Evolutionary conservation across 2,888 invertebrate genomes (phyloP), one percentile per base, ranked within the genome.

Genomic region (Cataglyphis livida): DNA sequence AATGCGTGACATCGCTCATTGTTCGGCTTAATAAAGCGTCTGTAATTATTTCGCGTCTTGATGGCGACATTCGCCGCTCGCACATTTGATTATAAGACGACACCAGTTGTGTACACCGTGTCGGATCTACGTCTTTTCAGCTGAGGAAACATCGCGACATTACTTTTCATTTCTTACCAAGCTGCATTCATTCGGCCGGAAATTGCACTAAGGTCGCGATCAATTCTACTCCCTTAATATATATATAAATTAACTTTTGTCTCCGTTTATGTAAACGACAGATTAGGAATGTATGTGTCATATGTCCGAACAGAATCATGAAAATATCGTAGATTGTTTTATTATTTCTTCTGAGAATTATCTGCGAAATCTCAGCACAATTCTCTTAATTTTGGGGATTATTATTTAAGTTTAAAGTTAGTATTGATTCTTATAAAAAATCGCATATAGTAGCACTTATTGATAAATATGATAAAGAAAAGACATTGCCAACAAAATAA

Each of bases 41-140:
- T 84, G 64, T 85, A 90, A 90, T 87, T 88, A 88, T 32, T 76
- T 76, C 65, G 64, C 61, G 79, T 59, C 54, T n/a, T 70, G 81
- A 65, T 68, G 78, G 83, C 66, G 86, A 76, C 85, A 66, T 48
- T 79, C 25, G 73, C 28, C 18, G 68, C 84, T 85, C 76, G 78
- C 48, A 51, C 48, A 62, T 87, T 84, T 82, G 81, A 35, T 83
- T 75, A 73, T 75, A 65, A 68, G 81, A 65, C 62, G 41, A n/a
- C 25, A 62, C 84, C 91, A 92, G 85, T 90, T 92, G 92, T 90
- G 91, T 76, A 88, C 71, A 90, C 88, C 68, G 70, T 32, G 64
- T 38, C 62, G 51, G 25, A 84, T 18, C 66, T 35, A 59, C 65
- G 62, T 73, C 84, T 83, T 82, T 61, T 35, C 91, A 91, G 87